Conservation (phyloP, 1,140 invertebrate species). For the Diprion similis region DNA sequence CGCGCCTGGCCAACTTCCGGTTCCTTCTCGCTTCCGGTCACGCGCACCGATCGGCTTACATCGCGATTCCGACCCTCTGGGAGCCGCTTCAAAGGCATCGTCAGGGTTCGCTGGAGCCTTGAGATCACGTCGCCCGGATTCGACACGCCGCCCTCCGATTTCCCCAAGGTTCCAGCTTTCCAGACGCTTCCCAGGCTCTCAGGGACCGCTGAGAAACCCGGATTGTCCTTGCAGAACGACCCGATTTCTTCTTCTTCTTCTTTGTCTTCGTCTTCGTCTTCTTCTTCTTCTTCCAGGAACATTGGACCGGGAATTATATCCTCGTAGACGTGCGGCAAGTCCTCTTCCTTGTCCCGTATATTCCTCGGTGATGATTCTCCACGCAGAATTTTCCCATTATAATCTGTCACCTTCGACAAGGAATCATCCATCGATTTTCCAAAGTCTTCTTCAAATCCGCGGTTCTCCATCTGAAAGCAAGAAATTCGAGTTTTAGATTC, state of each 20-base stretch:
- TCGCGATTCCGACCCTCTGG: constrained; percentile 22
- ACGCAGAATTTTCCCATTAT: constrained; percentile 21
- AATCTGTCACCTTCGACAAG: constrained; percentile 11
- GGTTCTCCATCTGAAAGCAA: constrained; percentile 54
- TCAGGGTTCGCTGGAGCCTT: constrained; percentile 43
- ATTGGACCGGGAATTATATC: constrained; percentile 39
- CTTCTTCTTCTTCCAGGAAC: constrained; percentile 10
- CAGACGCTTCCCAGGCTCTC: not conserved
- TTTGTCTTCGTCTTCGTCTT: not conserved
- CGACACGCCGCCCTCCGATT: not conserved
- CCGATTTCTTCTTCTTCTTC: not conserved
- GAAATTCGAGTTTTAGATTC: not conserved
- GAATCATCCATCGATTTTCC: not conserved
- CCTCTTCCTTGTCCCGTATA: constrained; percentile 11
- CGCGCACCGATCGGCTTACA: constrained; percentile 43
- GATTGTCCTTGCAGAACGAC: not conserved
- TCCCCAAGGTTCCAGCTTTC: not conserved
- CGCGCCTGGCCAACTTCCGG: constrained; percentile 7
- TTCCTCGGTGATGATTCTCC: not conserved
- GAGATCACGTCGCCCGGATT: not conserved
- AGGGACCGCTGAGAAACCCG: not conserved
- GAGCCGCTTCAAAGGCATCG: constrained; percentile 41
- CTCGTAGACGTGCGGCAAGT: constrained; percentile 51
- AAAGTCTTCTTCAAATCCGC: constrained; percentile 46
- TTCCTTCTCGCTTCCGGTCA: constrained; percentile 40